These are phyloP conservation scores for Halcyon smyrnensis DNA, from an alignment of 2,797 vertebrate species.

Conservation along the genomic window DNA sequence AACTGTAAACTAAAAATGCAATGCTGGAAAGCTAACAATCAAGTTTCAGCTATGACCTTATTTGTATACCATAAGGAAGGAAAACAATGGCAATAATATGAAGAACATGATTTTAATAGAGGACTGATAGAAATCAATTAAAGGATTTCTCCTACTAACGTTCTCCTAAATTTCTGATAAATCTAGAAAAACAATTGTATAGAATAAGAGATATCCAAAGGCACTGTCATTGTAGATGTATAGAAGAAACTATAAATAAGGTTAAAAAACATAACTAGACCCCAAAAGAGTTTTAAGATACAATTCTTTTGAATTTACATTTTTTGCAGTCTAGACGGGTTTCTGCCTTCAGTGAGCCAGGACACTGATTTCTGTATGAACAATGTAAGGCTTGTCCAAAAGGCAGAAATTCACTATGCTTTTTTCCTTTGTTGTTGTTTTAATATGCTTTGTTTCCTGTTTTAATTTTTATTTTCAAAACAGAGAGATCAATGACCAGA, in stretches of 20 bases:
- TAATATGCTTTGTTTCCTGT: background rate
- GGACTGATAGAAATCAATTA: background rate
- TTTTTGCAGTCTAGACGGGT: background rate
- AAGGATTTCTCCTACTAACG: background rate
- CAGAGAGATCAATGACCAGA: background rate
- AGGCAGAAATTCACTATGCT: background rate
- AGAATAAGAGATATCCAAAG: background rate
- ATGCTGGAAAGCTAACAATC: background rate
- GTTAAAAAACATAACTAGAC: background rate
- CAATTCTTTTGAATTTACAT: background rate
- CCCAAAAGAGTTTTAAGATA: background rate
- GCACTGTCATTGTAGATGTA: background rate
- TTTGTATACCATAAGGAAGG: background rate
- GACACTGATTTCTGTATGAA: background rate
- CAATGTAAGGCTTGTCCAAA: fast-evolving
- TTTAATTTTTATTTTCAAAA: background rate
- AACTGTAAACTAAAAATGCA: background rate
- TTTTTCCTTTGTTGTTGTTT: background rate
- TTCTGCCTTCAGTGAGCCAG: background rate
- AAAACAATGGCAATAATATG: background rate
- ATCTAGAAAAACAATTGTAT: background rate
- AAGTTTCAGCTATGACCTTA: background rate
- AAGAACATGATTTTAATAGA: background rate
- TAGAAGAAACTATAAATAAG: background rate
- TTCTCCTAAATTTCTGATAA: background rate